A percentile compares a stretch with the other conserved stretches of the same genome.
These are phyloP conservation scores for Oreocharis arfaki DNA, from an alignment of 2,113 vertebrate species.

Conservation along the genomic window DNA sequence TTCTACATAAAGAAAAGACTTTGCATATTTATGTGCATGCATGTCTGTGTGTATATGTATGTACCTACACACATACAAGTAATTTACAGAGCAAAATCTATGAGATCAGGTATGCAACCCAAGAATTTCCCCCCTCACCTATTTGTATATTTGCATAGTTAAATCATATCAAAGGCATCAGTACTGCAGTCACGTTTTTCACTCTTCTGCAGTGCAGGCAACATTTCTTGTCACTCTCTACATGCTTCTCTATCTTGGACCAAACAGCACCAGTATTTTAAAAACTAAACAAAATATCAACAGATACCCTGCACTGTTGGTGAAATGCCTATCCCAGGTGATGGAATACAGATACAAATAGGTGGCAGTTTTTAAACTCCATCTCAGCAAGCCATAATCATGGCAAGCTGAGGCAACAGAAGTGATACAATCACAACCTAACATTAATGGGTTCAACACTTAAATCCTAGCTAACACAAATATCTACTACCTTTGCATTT, in stretches of 20 bases:
- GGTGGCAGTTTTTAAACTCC: constrained; percentile 30
- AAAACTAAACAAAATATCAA: background rate
- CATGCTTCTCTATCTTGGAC: background rate
- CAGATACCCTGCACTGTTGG: constrained; percentile 11
- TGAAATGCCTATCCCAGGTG: constrained; percentile 34
- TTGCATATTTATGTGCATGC: constrained; percentile 45
- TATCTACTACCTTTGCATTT: constrained; percentile 18
- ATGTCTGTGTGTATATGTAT: background rate
- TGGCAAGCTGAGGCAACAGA: background rate
- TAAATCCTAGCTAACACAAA: background rate
- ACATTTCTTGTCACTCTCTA: background rate
- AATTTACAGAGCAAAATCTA: constrained; percentile 2
- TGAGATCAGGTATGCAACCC: constrained; percentile 1
- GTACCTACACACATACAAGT: background rate
- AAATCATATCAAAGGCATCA: constrained; percentile 43
- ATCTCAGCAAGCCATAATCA: background rate
- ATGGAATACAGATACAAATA: constrained; percentile 45
- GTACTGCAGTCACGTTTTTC: constrained; percentile 8
- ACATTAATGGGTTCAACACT: background rate
- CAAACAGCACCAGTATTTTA: constrained; percentile 44
- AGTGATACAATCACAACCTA: background rate
- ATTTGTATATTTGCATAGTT: constrained; percentile 40
- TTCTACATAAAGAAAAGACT: constrained; percentile 13
- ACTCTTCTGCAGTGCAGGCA: constrained; percentile 12
- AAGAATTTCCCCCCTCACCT: constrained; percentile 19